Base-by-base conservation (phyloP, 2,113 vertebrate genomes). In the Varanus salvator region DNA sequence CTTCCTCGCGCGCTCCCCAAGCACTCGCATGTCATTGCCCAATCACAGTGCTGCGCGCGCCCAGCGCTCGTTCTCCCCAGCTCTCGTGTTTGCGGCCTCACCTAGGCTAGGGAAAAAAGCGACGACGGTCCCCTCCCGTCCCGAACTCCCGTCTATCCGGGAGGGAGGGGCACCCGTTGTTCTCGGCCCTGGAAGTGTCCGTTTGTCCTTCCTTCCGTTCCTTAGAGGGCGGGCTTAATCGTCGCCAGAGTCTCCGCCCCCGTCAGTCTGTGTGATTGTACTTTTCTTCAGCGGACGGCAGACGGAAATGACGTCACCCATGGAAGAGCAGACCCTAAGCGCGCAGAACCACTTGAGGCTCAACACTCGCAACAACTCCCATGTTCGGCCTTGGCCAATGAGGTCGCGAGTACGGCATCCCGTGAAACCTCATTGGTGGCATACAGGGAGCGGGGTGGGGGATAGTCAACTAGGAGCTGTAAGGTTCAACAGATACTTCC, bases 91-190 rank as follows among this genome's bases (percentile, higher is more conserved):
- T 12, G 4, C 38, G 31, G 19, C 29, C 91, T 93, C 90, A 94
- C 93, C 94, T 92, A 38, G 74, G 14, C 69, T 31, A 1, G 57
- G 21, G 66, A 8, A 17, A 1, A 6, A 14, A 60, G 6, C 1
- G 21, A 21, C 1, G 25, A 31, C 74, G 12, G 57, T 52, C 87
- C 77, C 90, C 89, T 48, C 88, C 77, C 31, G 85, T 69, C 83
- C 76, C 69, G 44, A 76, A 64, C 91, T 88, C 88, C 38, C 27
- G 90, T 60, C 80, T 91, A 89, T 76, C 83, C 90, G 81, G 66
- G 85, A 81, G 76, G 87, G 85, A 68, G 92, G 89, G 50, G 89
- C 90, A 52, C n/a, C 50, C 74, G 75, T 85, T 90, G 88, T 90
- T 85, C 88, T 85, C 38, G 38, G 60, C 54, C 48, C 71, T 44